These are phyloP conservation scores for Stratiomys singularior DNA, from an alignment of 2,888 invertebrate genomes.

Conservation along the genomic window DNA sequence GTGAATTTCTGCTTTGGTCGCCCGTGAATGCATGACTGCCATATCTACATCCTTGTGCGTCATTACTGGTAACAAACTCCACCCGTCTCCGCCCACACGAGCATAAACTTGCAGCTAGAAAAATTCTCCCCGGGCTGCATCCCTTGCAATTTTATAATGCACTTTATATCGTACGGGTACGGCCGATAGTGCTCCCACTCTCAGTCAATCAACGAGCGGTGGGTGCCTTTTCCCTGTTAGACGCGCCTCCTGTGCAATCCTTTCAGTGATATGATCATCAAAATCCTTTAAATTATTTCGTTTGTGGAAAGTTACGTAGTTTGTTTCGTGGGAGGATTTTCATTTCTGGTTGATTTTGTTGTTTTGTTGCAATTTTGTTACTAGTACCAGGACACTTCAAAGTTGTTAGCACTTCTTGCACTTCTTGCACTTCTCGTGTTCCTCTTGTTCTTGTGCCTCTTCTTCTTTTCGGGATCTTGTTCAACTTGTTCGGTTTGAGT, in stretches of 20 bases:
- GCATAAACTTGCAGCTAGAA: not conserved
- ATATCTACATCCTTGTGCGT: not conserved
- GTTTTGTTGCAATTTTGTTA: not conserved
- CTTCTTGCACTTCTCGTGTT: too few relatives aligned
- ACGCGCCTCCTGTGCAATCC: not conserved
- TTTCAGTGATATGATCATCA: not conserved
- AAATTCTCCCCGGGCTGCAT: not conserved
- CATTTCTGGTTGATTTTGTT: not conserved
- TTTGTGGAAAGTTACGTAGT: not conserved
- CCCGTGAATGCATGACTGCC: not conserved
- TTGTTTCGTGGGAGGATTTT: not conserved
- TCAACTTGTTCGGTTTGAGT: not conserved
- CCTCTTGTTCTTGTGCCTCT: too few relatives aligned
- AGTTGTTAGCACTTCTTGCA: not conserved
- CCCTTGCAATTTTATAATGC: not conserved
- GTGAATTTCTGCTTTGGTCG: not conserved
- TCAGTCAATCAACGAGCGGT: not conserved
- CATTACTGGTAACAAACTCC: not conserved
- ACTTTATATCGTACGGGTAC: not conserved
- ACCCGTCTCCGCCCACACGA: not conserved
- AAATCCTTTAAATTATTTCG: conserved; percentile 12
- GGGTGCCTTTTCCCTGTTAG: not conserved
- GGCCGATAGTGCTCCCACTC: not conserved
- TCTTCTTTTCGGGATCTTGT: not conserved
- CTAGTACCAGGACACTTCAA: not conserved